A percentile compares a stretch with the other conserved stretches of the same genome.
phyloP scores from a whole-genome alignment of 2,888 invertebrate genomes.

The Leptothorax acervorum region DNA sequence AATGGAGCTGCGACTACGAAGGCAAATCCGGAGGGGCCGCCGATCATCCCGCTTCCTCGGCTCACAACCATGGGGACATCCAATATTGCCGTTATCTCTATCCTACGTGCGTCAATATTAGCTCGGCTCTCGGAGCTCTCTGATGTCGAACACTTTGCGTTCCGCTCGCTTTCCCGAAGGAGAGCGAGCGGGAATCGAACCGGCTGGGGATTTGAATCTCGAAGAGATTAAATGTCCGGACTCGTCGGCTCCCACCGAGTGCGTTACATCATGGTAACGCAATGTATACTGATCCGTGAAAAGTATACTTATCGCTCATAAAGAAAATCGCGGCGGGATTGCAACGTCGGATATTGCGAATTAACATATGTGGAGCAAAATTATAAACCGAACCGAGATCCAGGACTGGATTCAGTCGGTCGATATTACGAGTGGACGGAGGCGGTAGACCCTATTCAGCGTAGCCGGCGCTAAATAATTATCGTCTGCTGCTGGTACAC shows the following conservation, averaged over 20 bases:
- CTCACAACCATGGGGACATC: constrained; percentile 79
- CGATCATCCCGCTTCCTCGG: constrained; percentile 57
- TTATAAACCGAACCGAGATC: constrained; percentile 33
- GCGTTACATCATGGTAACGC: constrained; percentile 9
- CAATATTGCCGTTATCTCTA: constrained; percentile 84
- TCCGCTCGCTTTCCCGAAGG: constrained; percentile 8
- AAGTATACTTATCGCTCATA: constrained; percentile 33
- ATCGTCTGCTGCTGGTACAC: constrained; percentile 52
- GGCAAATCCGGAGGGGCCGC: constrained; percentile 71
- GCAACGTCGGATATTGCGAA: constrained; percentile 24
- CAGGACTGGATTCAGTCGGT: not conserved
- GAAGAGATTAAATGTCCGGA: constrained; percentile 9
- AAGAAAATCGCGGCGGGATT: constrained; percentile 16
- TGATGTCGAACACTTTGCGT: constrained; percentile 56
- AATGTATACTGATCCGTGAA: not conserved
- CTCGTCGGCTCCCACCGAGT: too few relatives aligned
- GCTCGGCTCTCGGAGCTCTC: constrained; percentile 73
- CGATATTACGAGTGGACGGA: constrained; percentile 32
- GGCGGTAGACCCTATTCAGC: constrained; percentile 33
- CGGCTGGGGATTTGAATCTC: constrained; percentile 5
- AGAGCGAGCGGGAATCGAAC: constrained; percentile 9
- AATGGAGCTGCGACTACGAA: constrained; percentile 82
- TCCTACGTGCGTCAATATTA: constrained; percentile 83
- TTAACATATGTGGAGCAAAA: constrained; percentile 24
- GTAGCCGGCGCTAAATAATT: constrained; percentile 65